Conservation (phyloP, 2,888 invertebrate genomes). For the Cryptus armator region DNA sequence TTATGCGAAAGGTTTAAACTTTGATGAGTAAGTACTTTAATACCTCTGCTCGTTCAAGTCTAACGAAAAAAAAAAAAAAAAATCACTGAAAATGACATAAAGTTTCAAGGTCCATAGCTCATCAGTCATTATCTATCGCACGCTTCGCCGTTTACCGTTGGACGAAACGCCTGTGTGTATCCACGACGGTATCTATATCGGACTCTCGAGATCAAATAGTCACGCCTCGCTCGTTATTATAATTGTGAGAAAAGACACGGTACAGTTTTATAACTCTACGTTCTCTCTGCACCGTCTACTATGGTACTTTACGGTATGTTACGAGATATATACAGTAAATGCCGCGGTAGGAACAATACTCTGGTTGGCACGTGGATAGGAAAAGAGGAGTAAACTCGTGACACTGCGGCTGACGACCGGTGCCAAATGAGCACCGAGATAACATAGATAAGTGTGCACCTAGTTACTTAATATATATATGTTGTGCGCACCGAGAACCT, state of each 20-base stretch:
- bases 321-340: background rate
- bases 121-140: conserved; percentile 29
- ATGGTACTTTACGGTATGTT: background rate
- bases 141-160: conserved; percentile 29
- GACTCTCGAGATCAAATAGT: conserved; percentile 30
- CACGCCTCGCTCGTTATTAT: conserved; percentile 37
- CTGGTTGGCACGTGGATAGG: conserved; percentile 17
- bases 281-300: background rate
- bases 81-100: conserved; percentile 12
- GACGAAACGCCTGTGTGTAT: background rate
- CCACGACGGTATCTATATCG: conserved; percentile 10
- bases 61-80: background rate
- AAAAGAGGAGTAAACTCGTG: conserved; percentile 13
- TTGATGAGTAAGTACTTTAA: background rate
- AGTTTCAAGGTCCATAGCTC: conserved; percentile 16
- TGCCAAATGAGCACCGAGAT: conserved; percentile 29
- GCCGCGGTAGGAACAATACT: background rate
- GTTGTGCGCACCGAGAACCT: background rate
- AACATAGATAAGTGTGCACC: conserved; percentile 37
- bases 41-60: background rate
- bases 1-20: background rate
- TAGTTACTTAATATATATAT: background rate
- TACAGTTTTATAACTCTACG: conserved; percentile 17
- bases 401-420: conserved; percentile 2
- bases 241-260: conserved; percentile 32